phyloP scores from a whole-genome alignment of 2,888 invertebrate species.

The Mythimna ferrago region DNA sequence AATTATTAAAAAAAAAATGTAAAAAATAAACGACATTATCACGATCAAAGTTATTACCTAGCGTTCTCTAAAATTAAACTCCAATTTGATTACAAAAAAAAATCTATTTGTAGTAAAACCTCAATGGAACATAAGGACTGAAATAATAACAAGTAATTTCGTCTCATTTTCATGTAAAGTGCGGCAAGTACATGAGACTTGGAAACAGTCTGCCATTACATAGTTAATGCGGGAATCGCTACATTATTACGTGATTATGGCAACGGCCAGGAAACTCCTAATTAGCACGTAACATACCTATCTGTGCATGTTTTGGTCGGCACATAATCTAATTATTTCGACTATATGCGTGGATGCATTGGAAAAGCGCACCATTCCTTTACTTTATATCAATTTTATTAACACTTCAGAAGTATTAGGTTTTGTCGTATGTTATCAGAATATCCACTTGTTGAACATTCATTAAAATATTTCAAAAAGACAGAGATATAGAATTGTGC shows the following conservation, averaged over 20 bases:
- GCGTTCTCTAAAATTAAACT: not conserved
- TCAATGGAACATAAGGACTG: conserved; percentile 3
- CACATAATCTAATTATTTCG: conserved; percentile 3
- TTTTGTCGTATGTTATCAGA: not conserved
- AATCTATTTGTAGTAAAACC: conserved; percentile 10
- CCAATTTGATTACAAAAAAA: conserved; percentile 9
- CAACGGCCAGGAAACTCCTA: conserved; percentile 38
- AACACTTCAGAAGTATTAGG: not conserved
- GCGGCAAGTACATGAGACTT: conserved; percentile 24
- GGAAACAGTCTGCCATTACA: conserved; percentile 21
- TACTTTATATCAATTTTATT: not conserved
- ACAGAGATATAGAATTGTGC: no score
- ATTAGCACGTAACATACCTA: conserved; percentile 26
- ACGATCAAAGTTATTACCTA: not conserved
- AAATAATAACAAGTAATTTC: conserved; percentile 36
- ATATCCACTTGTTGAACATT: not conserved
- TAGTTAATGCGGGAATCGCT: conserved; percentile 33
- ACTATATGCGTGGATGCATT: not conserved
- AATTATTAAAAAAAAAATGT: no score
- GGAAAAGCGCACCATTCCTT: not conserved
- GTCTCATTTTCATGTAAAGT: conserved; percentile 30
- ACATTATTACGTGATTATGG: conserved; percentile 39
- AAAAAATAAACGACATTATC: not conserved
- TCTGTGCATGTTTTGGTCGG: not conserved
- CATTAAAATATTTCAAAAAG: no score